Conservation (phyloP, 2,797 vertebrate genomes). For the Hapalemur alaotrensis region DNA sequence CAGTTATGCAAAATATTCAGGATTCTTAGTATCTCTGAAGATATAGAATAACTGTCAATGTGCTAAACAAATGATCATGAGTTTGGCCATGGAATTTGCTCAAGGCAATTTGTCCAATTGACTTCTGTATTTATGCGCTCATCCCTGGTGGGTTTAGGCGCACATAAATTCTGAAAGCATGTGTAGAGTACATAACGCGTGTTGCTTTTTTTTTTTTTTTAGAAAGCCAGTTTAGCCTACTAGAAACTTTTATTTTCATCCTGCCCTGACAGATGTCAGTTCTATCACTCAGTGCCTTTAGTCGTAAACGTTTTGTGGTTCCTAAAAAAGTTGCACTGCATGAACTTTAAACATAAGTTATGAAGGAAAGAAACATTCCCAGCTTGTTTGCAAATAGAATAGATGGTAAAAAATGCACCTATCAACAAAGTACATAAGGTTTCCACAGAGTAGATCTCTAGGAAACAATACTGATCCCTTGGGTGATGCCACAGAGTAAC, state of each 20-base stretch:
- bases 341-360: constrained; percentile 51
- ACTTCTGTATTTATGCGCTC: neutral
- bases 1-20: neutral
- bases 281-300: constrained; percentile 22
- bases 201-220: neutral
- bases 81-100: neutral
- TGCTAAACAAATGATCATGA: neutral
- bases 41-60: neutral
- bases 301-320: constrained; percentile 54
- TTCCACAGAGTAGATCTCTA: neutral
- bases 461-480: constrained; percentile 45
- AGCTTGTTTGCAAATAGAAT: constrained; percentile 61
- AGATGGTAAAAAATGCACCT: neutral
- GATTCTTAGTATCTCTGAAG: neutral
- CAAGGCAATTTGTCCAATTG: constrained; percentile 4
- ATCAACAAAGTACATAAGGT: constrained; percentile 34
- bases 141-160: neutral
- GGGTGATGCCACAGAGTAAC: constrained; percentile 38
- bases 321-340: constrained; percentile 45
- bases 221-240: neutral
- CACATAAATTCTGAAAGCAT: neutral
- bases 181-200: neutral
- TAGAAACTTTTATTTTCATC: constrained; percentile 13
- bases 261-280: neutral
- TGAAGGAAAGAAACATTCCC: constrained; percentile 61